These are phyloP conservation scores for Polypterus senegalus DNA, from an alignment of 2,113 vertebrate species.

Conservation along the genomic window DNA sequence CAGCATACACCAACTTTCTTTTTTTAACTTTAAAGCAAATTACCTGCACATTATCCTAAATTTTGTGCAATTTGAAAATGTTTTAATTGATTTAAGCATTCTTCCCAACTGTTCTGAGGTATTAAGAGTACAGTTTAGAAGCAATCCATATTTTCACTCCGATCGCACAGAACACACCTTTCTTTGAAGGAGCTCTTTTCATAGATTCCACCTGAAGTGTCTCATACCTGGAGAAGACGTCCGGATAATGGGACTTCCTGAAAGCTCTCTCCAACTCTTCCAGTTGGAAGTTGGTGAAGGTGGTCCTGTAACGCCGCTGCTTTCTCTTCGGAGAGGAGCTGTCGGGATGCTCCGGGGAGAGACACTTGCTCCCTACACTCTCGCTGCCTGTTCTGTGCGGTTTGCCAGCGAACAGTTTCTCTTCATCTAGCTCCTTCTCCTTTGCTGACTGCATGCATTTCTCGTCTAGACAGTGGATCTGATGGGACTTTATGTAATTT, in stretches of 20 bases:
- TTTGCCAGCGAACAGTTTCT: neutral
- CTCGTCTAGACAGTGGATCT: neutral
- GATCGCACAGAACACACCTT: too few species aligned
- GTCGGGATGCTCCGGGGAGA: neutral
- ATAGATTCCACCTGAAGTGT: neutral
- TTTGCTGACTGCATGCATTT: neutral
- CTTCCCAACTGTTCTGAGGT: too few species aligned
- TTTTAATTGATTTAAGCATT: too few species aligned
- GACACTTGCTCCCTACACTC: neutral
- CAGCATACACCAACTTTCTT: too few species aligned
- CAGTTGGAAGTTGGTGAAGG: slow-evolving; percentile 41
- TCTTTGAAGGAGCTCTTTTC: neutral
- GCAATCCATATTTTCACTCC: too few species aligned
- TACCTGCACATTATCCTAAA: too few species aligned
- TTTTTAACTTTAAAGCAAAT: too few species aligned
- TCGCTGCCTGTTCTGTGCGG: neutral
- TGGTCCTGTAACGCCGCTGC: slow-evolving; percentile 36
- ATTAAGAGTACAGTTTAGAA: too few species aligned
- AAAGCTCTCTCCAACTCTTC: slow-evolving; percentile 47
- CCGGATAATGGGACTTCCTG: slow-evolving; percentile 40
- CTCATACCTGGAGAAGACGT: slow-evolving; percentile 40
- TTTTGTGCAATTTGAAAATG: too few species aligned
- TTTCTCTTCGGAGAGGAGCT: slow-evolving; percentile 16
- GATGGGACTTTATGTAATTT: slow-evolving; percentile 5
- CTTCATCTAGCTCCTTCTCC: neutral